Evolutionary conservation across 1,140 invertebrate genomes (phyloP).

Genomic region (Spodoptera frugiperda): DNA sequence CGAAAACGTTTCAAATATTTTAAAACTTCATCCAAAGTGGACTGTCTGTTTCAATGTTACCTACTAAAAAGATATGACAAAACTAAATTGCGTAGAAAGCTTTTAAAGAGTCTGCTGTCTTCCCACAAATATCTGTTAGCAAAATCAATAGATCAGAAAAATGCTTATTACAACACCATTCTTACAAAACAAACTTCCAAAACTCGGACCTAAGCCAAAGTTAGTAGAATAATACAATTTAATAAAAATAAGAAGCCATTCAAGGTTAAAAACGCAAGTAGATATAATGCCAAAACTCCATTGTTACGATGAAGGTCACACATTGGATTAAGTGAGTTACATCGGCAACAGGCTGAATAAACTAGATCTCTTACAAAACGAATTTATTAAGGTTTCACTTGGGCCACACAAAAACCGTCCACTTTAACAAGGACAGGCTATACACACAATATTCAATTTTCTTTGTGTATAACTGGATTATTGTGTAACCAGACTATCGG

Average conservation of each 20-base stretch:
- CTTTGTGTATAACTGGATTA: slow-evolving; percentile 37
- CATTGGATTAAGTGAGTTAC: slow-evolving; percentile 23
- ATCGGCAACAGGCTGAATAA: slow-evolving; percentile 48
- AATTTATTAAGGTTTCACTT: slow-evolving; percentile 71
- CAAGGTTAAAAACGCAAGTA: neutral
- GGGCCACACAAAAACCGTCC: slow-evolving; percentile 55
- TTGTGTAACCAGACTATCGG: neutral
- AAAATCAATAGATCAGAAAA: too few species aligned
- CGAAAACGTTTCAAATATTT: too few species aligned
- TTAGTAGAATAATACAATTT: slow-evolving; percentile 3
- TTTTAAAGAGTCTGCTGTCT: too few species aligned
- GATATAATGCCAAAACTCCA: slow-evolving; percentile 25
- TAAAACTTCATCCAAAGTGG: too few species aligned
- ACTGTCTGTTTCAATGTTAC: too few species aligned
- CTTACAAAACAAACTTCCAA: too few species aligned
- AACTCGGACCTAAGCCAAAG: neutral
- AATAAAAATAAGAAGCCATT: neutral
- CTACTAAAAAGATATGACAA: too few species aligned
- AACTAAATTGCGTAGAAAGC: too few species aligned
- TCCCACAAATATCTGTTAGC: too few species aligned
- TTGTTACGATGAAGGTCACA: slow-evolving; percentile 28
- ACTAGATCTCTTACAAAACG: slow-evolving; percentile 62
- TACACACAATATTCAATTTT: slow-evolving; percentile 48
- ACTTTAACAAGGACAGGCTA: slow-evolving; percentile 65
- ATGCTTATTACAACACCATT: too few species aligned